Evolutionary conservation across 2,888 invertebrate species (phyloP).

Genomic region (Trissoscelio sp.): DNA sequence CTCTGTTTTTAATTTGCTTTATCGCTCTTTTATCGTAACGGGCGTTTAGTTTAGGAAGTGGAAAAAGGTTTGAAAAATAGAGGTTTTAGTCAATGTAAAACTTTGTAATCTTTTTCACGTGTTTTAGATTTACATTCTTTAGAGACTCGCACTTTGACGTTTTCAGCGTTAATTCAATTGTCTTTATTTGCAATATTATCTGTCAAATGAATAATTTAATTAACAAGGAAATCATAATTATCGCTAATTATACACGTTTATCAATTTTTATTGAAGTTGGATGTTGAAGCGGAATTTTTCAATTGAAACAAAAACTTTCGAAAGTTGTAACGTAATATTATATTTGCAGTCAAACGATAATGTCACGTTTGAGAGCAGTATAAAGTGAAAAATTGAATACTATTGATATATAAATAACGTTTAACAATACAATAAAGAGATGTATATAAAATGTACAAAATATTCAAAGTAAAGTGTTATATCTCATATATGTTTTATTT

Average conservation of each 20-base stretch:
- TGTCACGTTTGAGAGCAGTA: slow-evolving; percentile 10
- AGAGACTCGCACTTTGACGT: background rate
- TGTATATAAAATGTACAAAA: no score
- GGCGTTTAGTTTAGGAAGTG: slow-evolving; percentile 9
- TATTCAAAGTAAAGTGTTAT: no score
- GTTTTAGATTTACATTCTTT: slow-evolving; percentile 21
- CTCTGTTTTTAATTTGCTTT: slow-evolving; percentile 39
- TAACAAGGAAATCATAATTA: background rate
- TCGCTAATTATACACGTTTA: background rate
- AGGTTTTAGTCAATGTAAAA: slow-evolving; percentile 13
- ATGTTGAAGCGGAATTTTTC: background rate
- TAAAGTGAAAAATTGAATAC: slow-evolving; percentile 3
- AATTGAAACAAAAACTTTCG: background rate
- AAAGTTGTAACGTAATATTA: slow-evolving; percentile 3
- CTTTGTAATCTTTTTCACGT: slow-evolving; percentile 27
- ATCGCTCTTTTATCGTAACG: slow-evolving; percentile 26
- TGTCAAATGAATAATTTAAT: background rate
- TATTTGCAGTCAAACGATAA: slow-evolving; percentile 8
- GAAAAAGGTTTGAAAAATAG: slow-evolving; percentile 26
- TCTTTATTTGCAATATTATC: background rate
- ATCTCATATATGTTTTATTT: no score
- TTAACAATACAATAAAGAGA: background rate
- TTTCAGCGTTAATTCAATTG: background rate
- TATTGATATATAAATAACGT: background rate
- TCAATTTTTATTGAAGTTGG: background rate